Evolutionary conservation across 1,140 invertebrate genomes (phyloP).

Genomic region (Drosophila trapezifrons): DNA sequence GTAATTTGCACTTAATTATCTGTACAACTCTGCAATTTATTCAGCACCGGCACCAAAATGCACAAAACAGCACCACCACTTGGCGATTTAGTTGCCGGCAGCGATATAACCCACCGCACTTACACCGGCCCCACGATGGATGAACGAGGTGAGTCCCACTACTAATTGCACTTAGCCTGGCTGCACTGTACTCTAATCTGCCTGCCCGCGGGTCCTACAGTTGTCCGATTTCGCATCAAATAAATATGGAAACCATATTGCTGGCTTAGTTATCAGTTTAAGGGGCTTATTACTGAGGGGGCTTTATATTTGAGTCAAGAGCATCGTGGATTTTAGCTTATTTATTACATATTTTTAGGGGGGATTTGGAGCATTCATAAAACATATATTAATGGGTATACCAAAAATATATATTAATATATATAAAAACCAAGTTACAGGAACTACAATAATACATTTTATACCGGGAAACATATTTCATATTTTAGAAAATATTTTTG

Average conservation of each 20-base stretch:
- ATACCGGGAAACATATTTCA: no score
- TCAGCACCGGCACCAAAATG: conserved; percentile 77
- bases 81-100: conserved; percentile 76
- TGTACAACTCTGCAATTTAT: conserved; percentile 52
- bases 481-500: no score
- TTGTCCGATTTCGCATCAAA: conserved; percentile 11
- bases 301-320: not conserved
- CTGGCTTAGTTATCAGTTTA: not conserved
- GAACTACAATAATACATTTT: no score
- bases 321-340: not conserved
- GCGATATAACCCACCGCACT: conserved; percentile 81
- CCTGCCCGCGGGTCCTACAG: not conserved
- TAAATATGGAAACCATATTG: conserved; percentile 21
- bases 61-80: conserved; percentile 76
- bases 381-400: no score
- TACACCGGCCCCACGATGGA: conserved; percentile 71
- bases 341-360: no score
- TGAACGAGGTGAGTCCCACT: conserved; percentile 74
- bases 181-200: conserved; percentile 23
- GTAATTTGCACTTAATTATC: conserved; percentile 63
- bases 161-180: conserved; percentile 33
- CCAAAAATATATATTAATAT: no score
- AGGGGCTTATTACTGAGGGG: not conserved
- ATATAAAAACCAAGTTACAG: no score
- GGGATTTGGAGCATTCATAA: no score